Conservation (phyloP, 2,888 invertebrate species). For the Chrysolina americana region DNA sequence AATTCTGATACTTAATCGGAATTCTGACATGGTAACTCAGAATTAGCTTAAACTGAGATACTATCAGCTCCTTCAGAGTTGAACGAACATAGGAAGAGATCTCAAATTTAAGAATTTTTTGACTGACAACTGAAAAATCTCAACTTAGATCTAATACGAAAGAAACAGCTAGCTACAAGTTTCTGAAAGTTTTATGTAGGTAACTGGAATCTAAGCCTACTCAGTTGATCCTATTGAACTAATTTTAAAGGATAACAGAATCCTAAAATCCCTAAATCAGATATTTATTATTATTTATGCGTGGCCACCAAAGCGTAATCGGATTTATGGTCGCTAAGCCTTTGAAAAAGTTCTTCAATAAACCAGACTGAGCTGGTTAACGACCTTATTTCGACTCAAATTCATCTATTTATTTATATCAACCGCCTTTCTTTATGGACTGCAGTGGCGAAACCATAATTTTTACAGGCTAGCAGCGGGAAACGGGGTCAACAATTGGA, state of each 20-base stretch:
- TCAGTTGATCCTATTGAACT: neutral
- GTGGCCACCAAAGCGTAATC: conserved; percentile 18
- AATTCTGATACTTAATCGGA: too few relatives aligned
- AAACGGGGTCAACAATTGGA: neutral
- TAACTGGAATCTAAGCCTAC: neutral
- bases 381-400: conserved; percentile 2
- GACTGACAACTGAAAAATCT: too few relatives aligned
- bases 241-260: neutral
- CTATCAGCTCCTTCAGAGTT: too few relatives aligned
- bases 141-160: too few relatives aligned
- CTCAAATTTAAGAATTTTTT: too few relatives aligned
- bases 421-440: neutral
- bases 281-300: conserved; percentile 19
- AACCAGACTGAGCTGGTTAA: conserved; percentile 15
- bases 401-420: conserved; percentile 11
- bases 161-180: too few relatives aligned
- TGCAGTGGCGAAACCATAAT: conserved; percentile 3
- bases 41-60: too few relatives aligned
- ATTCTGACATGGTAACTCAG: too few relatives aligned
- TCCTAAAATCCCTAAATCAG: neutral
- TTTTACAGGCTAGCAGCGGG: neutral
- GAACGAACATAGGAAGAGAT: too few relatives aligned
- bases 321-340: conserved; percentile 20
- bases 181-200: too few relatives aligned
- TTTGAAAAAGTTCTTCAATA: conserved; percentile 5